These are phyloP conservation scores for Blera fallax DNA, from an alignment of 2,888 invertebrate genomes.

Conservation along the genomic window DNA sequence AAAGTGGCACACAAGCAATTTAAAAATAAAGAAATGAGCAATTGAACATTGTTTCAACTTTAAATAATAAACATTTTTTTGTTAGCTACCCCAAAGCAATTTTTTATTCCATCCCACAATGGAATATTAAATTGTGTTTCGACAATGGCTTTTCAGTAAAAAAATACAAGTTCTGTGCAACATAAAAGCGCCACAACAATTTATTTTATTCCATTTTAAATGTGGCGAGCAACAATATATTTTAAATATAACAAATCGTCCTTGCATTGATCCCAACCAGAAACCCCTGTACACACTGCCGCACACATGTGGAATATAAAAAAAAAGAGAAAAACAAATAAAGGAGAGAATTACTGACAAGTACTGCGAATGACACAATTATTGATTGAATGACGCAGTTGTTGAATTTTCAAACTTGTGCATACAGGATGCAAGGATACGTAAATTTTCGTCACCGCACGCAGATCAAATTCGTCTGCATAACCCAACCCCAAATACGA, in stretches of 20 bases:
- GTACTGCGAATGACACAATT: constrained; percentile 45
- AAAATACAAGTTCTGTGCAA: not conserved
- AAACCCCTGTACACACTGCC: not conserved
- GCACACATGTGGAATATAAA: not conserved
- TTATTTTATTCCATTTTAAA: constrained; percentile 34
- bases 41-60: too few relatives aligned
- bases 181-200: constrained; percentile 40
- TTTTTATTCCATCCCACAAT: constrained; percentile 6
- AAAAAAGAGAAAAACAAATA: not conserved
- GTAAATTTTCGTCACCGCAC: constrained; percentile 13
- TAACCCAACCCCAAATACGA: constrained; percentile 1
- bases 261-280: not conserved
- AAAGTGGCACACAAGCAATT: too few relatives aligned
- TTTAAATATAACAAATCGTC: constrained; percentile 19
- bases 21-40: too few relatives aligned
- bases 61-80: not conserved
- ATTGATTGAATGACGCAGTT: constrained; percentile 61
- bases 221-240: constrained; percentile 24
- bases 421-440: constrained; percentile 10
- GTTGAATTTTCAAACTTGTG: constrained; percentile 32
- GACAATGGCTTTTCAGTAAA: not conserved
- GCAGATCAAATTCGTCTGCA: not conserved
- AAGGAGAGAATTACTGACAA: constrained; percentile 18
- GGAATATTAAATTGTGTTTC: not conserved
- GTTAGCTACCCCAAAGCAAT: not conserved